Percentiles rank a stretch among this genome's conserved stretches.
Evolutionary conservation across 2,888 invertebrate genomes (phyloP).

Genomic region (Ophioninae sp.): DNA sequence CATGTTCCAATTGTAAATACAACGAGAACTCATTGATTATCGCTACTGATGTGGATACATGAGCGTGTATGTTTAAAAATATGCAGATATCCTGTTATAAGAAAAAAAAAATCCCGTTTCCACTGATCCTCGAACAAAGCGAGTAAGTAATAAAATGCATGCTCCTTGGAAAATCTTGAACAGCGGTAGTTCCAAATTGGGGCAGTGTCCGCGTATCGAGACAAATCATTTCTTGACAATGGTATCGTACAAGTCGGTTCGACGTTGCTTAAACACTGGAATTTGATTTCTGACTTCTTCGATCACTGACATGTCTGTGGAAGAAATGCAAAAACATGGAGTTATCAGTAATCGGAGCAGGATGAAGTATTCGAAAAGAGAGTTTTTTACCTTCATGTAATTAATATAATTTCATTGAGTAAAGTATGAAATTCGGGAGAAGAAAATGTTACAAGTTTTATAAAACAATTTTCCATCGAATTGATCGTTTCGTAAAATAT

Average conservation of each 20-base stretch:
- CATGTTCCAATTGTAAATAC: conserved; percentile 69
- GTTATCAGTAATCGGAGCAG: neutral
- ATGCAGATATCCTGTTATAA: conserved; percentile 3
- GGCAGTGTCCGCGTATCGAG: neutral
- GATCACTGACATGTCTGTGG: conserved; percentile 86
- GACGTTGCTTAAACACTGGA: conserved; percentile 88
- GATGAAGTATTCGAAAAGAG: too few relatives aligned
- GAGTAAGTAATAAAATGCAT: neutral
- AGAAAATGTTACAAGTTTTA: too few relatives aligned
- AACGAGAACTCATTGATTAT: conserved; percentile 69
- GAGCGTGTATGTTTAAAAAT: conserved; percentile 12
- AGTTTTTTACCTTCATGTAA: too few relatives aligned
- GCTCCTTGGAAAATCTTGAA: neutral
- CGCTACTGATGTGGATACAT: conserved; percentile 51
- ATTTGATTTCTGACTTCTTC: conserved; percentile 92
- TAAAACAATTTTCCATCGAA: too few relatives aligned
- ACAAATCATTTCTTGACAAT: conserved; percentile 68
- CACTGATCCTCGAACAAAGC: neutral
- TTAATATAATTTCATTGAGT: too few relatives aligned
- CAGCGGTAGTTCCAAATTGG: neutral
- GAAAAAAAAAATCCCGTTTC: conserved; percentile 16
- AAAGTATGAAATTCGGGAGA: too few relatives aligned
- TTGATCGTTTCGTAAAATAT: too few relatives aligned
- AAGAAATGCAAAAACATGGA: neutral
- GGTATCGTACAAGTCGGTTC: conserved; percentile 81